These are phyloP conservation scores for Fragum sueziense DNA, from an alignment of 2,888 invertebrate species.

Conservation along the genomic window DNA sequence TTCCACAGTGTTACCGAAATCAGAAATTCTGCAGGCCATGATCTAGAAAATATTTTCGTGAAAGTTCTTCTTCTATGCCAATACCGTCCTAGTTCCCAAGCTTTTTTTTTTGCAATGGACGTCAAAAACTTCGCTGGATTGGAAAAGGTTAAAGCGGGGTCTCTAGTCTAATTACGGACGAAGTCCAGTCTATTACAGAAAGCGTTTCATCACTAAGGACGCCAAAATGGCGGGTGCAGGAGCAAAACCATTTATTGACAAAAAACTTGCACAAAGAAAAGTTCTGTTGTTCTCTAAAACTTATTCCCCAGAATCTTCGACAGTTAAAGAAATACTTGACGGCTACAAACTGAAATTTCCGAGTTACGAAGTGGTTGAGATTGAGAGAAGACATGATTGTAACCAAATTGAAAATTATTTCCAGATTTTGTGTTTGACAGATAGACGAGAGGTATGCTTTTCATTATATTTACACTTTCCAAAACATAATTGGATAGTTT, in stretches of 20 bases:
- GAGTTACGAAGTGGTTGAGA: conserved; percentile 77
- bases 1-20: too few species aligned
- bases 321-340: conserved; percentile 66
- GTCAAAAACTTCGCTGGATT: background rate
- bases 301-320: conserved; percentile 72
- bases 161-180: background rate
- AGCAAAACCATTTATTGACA: conserved; percentile 78
- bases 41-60: too few species aligned
- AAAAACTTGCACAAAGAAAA: conserved; percentile 75
- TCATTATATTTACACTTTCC: background rate
- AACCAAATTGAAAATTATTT: conserved; percentile 81
- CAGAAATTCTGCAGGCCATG: too few species aligned
- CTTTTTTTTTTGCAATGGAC: background rate
- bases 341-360: conserved; percentile 68
- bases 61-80: too few species aligned
- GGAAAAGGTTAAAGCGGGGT: background rate
- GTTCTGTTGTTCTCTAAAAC: conserved; percentile 78
- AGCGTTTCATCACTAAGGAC: conserved; percentile 59
- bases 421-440: conserved; percentile 77
- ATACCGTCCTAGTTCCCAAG: too few species aligned
- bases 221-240: conserved; percentile 69
- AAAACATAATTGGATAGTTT: too few species aligned
- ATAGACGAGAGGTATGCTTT: conserved; percentile 74
- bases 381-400: conserved; percentile 79
- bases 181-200: background rate